Conservation (phyloP, 2,888 invertebrate species). For the Cabera pusaria region DNA sequence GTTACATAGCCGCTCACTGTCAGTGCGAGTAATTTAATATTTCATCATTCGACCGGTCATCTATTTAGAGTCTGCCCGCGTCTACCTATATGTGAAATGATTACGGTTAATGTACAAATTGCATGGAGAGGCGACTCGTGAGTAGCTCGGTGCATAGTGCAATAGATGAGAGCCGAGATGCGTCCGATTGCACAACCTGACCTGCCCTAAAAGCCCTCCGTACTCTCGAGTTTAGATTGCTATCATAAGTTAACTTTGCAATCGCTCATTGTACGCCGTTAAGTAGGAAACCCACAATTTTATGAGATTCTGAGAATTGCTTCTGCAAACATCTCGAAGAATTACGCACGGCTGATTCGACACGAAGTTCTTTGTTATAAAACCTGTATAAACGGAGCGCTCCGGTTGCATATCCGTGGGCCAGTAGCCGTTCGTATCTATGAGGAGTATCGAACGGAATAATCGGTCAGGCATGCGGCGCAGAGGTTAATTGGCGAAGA, state of each 20-base stretch:
- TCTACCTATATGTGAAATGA: constrained; percentile 35
- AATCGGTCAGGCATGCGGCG: constrained; percentile 54
- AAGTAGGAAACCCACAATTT: background rate
- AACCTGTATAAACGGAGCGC: constrained; percentile 10
- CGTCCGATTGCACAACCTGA: constrained; percentile 39
- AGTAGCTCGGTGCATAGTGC: constrained; percentile 21
- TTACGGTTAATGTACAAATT: constrained; percentile 38
- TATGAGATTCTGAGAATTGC: background rate
- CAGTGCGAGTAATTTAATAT: constrained; percentile 12
- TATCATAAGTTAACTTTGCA: constrained; percentile 16
- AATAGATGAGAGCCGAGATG: constrained; percentile 35
- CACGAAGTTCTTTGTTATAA: constrained; percentile 9
- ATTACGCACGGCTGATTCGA: no score
- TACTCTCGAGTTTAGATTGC: constrained; percentile 20
- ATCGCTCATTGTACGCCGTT: constrained; percentile 5
- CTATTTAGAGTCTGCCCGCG: constrained; percentile 13
- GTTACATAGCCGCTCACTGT: constrained; percentile 9
- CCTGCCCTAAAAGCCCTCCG: constrained; percentile 17
- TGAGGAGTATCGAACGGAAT: constrained; percentile 55
- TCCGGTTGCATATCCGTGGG: constrained; percentile 26
- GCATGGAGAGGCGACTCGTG: constrained; percentile 23
- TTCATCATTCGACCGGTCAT: constrained; percentile 11
- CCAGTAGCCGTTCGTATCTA: constrained; percentile 40
- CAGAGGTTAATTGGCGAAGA: constrained; percentile 78
- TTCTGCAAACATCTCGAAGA: no score